Evolutionary conservation across 2,888 invertebrate genomes (phyloP), one percentile per base, ranked within the genome.

Genomic region (Linnaemya tessellans): DNA sequence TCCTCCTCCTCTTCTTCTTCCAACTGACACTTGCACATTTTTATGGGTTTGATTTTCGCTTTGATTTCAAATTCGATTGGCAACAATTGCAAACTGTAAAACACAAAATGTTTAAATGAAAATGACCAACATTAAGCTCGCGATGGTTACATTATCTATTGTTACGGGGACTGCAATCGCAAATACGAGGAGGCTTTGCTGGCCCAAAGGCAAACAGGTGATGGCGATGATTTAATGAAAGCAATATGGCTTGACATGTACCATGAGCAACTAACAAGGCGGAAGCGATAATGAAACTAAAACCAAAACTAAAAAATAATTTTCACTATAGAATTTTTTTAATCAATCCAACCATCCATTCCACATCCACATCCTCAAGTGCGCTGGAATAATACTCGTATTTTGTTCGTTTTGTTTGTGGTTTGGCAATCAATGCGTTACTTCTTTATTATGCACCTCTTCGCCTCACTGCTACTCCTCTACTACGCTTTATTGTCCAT

Each of bases 231-330:
- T 89, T 91, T 93, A 90, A 92, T 93, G 92, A 93, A 93, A 89
- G 92, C 92, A 91, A 92, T 93, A 90, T 93, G 93, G 93, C 91
- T 93, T 90, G 92, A 93, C 89, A 92, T 93, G 89, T 93, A 93
- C 91, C 92, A 91, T 83, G 92, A 92, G 87, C 91, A 90, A 91
- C 90, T 91, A 88, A 91, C 90, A 87, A 89, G 87, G 68, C 80
- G 86, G 79, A 87, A 87, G 84, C 87, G 82, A 85, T 85, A 80
- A 71, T 78, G 67, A 78, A 81, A 81, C 65, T 79, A 73, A 79
- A 77, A 65, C 20, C 68, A 13, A 67, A 68, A 46, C 15, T 15
- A 46, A 13, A 38, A 65, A 67, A 67, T 43, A 62, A 70, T 46
- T 64, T 38, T 15, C 51, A 56, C 11, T 43, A 65, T 60, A 73